These are phyloP conservation scores for Drosophila mimetica DNA, from an alignment of 2,888 invertebrate genomes.

Conservation along the genomic window DNA sequence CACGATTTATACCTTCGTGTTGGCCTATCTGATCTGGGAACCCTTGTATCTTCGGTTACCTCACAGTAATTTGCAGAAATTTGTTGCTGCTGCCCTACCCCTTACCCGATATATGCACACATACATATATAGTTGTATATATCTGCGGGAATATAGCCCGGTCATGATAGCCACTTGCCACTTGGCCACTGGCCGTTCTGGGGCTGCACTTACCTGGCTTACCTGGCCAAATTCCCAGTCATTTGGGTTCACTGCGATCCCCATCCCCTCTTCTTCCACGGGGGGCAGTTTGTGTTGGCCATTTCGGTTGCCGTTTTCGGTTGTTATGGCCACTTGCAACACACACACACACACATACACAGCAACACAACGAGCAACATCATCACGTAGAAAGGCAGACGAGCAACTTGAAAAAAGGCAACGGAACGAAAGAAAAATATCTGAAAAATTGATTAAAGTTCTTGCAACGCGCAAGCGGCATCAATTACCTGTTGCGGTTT, in stretches of 20 bases:
- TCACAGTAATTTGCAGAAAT: slow-evolving; percentile 32
- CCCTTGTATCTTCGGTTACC: slow-evolving; percentile 30
- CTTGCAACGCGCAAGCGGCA: slow-evolving; percentile 70
- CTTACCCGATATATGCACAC: not conserved
- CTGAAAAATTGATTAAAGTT: slow-evolving; percentile 73
- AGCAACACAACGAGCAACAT: slow-evolving; percentile 10
- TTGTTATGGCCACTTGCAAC: slow-evolving; percentile 57
- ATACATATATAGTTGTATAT: not conserved
- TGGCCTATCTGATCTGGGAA: slow-evolving; percentile 23
- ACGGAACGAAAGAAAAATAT: slow-evolving; percentile 49
- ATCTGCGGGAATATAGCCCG: not conserved
- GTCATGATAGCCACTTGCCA: slow-evolving; percentile 35
- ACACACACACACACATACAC: slow-evolving; percentile 21
- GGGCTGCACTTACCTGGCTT: slow-evolving; percentile 18
- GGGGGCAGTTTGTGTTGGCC: slow-evolving; percentile 27
- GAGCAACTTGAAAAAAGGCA: slow-evolving; percentile 16
- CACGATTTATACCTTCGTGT: slow-evolving; percentile 21
- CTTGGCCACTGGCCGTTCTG: slow-evolving; percentile 25
- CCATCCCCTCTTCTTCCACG: slow-evolving; percentile 1
- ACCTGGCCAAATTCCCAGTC: slow-evolving; percentile 37
- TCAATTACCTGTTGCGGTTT: slow-evolving; percentile 69
- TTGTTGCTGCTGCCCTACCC: slow-evolving; percentile 24
- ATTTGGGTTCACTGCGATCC: slow-evolving; percentile 28
- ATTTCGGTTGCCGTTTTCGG: slow-evolving; percentile 56
- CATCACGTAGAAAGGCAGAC: slow-evolving; percentile 42